phyloP scores from a whole-genome alignment of 2,113 vertebrate genomes.

The Amphiprion ocellaris region DNA sequence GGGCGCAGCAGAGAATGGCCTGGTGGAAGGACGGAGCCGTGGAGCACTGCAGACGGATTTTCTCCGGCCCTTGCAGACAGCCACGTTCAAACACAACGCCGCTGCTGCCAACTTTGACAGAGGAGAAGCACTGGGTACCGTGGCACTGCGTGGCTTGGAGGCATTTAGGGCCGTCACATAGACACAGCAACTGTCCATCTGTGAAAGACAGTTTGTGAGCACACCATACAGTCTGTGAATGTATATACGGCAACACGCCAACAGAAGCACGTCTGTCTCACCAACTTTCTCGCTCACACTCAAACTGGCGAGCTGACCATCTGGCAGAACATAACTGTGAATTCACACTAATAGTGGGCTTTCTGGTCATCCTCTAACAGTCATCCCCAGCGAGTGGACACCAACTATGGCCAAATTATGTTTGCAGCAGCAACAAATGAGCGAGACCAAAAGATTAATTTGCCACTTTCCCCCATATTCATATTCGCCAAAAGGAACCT shows the following conservation, averaged over 20 bases:
- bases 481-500: not conserved
- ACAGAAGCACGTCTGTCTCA: not conserved
- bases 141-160: constrained; percentile 73
- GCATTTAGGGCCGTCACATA: constrained; percentile 80
- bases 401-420: not conserved
- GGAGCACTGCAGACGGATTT: constrained; percentile 78
- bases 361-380: not conserved
- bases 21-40: constrained; percentile 72
- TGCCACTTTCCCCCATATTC: not conserved
- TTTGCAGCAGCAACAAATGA: not conserved
- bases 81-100: constrained; percentile 75
- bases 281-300: not conserved
- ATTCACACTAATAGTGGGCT: not conserved
- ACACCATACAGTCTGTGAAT: constrained; percentile 5
- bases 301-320: not conserved
- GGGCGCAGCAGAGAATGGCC: constrained; percentile 81
- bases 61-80: constrained; percentile 76
- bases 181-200: constrained; percentile 82
- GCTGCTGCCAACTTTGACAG: constrained; percentile 69
- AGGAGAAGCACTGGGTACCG: constrained; percentile 83
- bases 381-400: not conserved
- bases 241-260: not conserved
- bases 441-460: not conserved
- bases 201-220: constrained; percentile 6
- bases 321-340: not conserved